These are phyloP conservation scores for Chrysolina americana DNA, from an alignment of 2,888 invertebrate species.

Conservation along the genomic window DNA sequence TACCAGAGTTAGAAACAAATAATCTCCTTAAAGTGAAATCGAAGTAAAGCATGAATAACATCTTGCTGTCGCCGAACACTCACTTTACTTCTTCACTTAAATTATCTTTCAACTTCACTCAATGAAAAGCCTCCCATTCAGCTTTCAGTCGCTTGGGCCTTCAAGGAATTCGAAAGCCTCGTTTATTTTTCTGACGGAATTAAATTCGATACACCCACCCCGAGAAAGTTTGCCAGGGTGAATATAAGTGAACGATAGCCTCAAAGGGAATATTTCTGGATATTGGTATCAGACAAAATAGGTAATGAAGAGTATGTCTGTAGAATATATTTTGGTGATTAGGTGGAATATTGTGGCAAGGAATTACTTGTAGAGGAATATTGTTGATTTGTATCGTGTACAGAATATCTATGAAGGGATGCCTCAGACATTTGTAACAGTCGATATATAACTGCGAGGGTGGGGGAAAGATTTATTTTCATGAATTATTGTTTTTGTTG, in stretches of 20 bases:
- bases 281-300: background rate
- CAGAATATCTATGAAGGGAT: too few relatives aligned
- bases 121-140: background rate
- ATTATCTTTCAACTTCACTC: background rate
- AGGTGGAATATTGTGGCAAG: background rate
- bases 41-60: too few relatives aligned
- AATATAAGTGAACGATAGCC: background rate
- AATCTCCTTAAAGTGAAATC: too few relatives aligned
- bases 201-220: slow-evolving; percentile 1
- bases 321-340: background rate
- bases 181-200: slow-evolving; percentile 1
- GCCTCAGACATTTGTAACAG: too few relatives aligned
- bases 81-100: background rate
- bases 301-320: background rate
- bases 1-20: too few relatives aligned
- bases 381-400: too few relatives aligned
- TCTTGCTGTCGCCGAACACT: background rate
- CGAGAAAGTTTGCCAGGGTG: background rate
- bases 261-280: background rate
- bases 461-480: too few relatives aligned
- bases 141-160: background rate
- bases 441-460: too few relatives aligned
- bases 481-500: too few relatives aligned
- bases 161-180: background rate
- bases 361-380: background rate